phyloP scores from a whole-genome alignment of 2,888 invertebrate species.

The Cotesia congregata region DNA sequence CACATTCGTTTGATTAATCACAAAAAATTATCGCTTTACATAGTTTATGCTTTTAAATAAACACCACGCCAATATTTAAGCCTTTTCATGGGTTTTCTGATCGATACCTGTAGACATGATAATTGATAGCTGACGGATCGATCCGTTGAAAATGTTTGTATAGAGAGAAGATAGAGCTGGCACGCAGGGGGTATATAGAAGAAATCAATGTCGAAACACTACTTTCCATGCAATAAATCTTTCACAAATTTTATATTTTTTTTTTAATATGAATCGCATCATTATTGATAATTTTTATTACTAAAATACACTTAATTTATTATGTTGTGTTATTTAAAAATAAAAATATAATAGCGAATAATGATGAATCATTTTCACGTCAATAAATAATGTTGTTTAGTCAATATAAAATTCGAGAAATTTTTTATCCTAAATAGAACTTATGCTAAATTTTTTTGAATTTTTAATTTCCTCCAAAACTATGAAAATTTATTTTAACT shows the following conservation, averaged over 20 bases:
- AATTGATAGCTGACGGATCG: constrained; percentile 49
- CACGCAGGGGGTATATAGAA: constrained; percentile 21
- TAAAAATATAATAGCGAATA: background rate
- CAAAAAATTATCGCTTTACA: background rate
- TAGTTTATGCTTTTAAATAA: background rate
- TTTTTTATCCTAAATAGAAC: too few species aligned
- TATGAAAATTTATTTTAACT: too few species aligned
- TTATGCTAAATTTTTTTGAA: too few species aligned
- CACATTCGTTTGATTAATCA: background rate
- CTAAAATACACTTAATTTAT: background rate
- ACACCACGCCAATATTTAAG: background rate
- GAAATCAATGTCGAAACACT: background rate
- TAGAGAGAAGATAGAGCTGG: constrained; percentile 26
- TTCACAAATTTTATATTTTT: background rate
- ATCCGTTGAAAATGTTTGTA: constrained; percentile 47
- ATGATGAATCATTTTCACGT: background rate
- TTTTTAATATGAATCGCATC: background rate
- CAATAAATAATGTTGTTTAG: background rate
- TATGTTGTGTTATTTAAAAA: background rate
- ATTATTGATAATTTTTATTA: background rate
- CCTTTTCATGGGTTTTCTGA: constrained; percentile 15
- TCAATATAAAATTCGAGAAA: background rate
- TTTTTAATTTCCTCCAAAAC: too few species aligned
- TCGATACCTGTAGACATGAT: constrained; percentile 36
- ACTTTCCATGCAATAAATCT: background rate